Base-by-base conservation (phyloP, 1,140 invertebrate species). In the Mylabris phalerata region DNA sequence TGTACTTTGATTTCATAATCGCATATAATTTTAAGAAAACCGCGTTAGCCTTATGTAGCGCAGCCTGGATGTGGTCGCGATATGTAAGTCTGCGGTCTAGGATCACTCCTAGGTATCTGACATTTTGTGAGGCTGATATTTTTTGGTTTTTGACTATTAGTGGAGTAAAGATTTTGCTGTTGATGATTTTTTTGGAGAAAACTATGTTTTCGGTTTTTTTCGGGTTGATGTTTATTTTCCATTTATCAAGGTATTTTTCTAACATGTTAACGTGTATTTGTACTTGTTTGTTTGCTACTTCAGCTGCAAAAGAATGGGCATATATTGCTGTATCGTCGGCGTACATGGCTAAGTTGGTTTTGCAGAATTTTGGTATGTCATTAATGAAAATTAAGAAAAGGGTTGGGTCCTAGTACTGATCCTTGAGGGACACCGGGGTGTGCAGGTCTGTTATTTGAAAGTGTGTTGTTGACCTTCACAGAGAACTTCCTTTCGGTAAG, bases 31-130 rank as follows among this genome's bases (percentile, higher is more conserved):
- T 48, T 24, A 57, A 55, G 2, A 62, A 61, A 1, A 55, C 45
- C 51, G 41, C 57, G 25, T 64, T 54, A 0, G 43, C 57, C 64
- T 67, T 67, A 7, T 38, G 24, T 24, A 10, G 47, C 1, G 55
- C 55, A 2, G 50, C 13, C 3, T 57, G 57, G 1, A 63, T 55
- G 43, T 70, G 65, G 11, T 48, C 11, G 1, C 9, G 50, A 43
- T 58, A 67, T 7, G 41, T 65, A 0, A 67, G 41, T 27, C 63
- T 64, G 9, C 10, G 26, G 41, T 70, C 67, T 4, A 68, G 51
- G 40, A 55, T 24, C 1, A 66, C 62, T 19, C 67, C 65, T 10
- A 68, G 50, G 46, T 68, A 70, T 51, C 63, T 68, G n/a, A 62
- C 55, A 11, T 0, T 25, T 19, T 10, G 0, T 1, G 3, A 11